Evolutionary conservation across 2,888 invertebrate genomes (phyloP), one percentile per base, ranked within the genome.

Genomic region (Galerucella pusilla): DNA sequence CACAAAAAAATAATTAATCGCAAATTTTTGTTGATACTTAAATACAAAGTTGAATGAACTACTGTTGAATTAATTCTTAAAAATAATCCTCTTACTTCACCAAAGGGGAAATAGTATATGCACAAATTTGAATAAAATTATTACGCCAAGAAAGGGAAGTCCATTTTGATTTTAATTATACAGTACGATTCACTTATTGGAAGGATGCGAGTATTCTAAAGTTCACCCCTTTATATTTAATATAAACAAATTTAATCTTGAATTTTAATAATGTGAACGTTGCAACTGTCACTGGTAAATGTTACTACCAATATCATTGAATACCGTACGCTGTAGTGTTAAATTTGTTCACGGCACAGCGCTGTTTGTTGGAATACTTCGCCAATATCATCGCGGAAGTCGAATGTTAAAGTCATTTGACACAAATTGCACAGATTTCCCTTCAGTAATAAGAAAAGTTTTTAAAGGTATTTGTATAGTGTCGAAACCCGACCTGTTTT

Each of bases 151-250:
- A 45, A 64, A 64, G 45, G 64, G 46, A 42, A 14, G 45, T 20
- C 11, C n/a, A 45, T 35, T 64, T 12, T 45, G 46, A 42, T 65
- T 65, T 20, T 65, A 65, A 65, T 65, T 65, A 65, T 65, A 65
- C 64, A 64, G 42, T 45, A 45, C 64, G 12, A 12, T 61, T 11
- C 28, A 42, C 64, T 64, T 45, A 64, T 64, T 45, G 42, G 35
- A 35, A 42, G 64, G 42, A 63, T 63, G 28, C 35, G 61, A 35
- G 61, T 16, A n/a, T 46, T 65, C 20, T 65, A n/a, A 65, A 65
- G 14, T 65, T 65, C 64, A 6, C 46, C 46, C 64, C 46, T 57
- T 2, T 16, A 10, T 57, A n/a, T 57, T 54, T 65, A 65, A 65
- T 65, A 45, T 20, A 65, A 65, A 46, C 46, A 65, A 46, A 65